Percentiles rank a stretch among this genome's conserved stretches.
Evolutionary conservation across 2,888 invertebrate species (phyloP).

Genomic region (Celastrina argiolus): DNA sequence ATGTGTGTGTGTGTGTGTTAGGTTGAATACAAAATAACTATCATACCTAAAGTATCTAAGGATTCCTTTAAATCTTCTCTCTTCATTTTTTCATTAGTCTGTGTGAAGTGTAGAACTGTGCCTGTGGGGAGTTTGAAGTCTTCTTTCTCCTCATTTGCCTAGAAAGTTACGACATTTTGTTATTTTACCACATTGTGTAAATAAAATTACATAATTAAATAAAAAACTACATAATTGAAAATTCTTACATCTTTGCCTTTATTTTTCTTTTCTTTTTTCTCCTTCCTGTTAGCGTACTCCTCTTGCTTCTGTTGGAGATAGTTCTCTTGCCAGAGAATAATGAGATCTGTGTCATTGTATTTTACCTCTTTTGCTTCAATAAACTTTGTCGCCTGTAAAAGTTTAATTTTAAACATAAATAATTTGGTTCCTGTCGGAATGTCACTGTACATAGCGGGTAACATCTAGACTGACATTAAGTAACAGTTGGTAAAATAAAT

Average conservation of each 20-base stretch:
- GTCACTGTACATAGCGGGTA: too few relatives aligned
- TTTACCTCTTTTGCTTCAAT: slow-evolving; percentile 83
- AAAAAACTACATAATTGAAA: too few relatives aligned
- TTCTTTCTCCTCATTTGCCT: slow-evolving; percentile 42
- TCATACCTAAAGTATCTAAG: slow-evolving; percentile 75
- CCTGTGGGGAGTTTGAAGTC: slow-evolving; percentile 82
- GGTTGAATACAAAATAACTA: background rate
- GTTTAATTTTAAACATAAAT: too few relatives aligned
- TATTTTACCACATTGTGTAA: too few relatives aligned
- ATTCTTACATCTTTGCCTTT: slow-evolving; percentile 61
- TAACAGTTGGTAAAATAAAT: background rate
- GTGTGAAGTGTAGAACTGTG: slow-evolving; percentile 83
- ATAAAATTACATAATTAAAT: too few relatives aligned
- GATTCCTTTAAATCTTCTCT: slow-evolving; percentile 87
- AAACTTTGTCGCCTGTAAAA: slow-evolving; percentile 83
- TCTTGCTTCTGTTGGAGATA: slow-evolving; percentile 83
- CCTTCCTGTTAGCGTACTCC: slow-evolving; percentile 79
- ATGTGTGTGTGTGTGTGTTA: background rate
- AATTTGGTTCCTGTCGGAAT: too few relatives aligned
- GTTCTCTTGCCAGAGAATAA: slow-evolving; percentile 83
- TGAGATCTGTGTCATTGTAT: slow-evolving; percentile 80
- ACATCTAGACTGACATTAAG: too few relatives aligned
- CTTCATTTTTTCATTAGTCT: slow-evolving; percentile 77
- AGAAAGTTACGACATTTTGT: slow-evolving; percentile 12
- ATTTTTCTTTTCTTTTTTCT: slow-evolving; percentile 75